A percentile compares a stretch with the other conserved stretches of the same genome.
Conservation (phyloP, 2,797 vertebrate species). For the Tinamus major region DNA sequence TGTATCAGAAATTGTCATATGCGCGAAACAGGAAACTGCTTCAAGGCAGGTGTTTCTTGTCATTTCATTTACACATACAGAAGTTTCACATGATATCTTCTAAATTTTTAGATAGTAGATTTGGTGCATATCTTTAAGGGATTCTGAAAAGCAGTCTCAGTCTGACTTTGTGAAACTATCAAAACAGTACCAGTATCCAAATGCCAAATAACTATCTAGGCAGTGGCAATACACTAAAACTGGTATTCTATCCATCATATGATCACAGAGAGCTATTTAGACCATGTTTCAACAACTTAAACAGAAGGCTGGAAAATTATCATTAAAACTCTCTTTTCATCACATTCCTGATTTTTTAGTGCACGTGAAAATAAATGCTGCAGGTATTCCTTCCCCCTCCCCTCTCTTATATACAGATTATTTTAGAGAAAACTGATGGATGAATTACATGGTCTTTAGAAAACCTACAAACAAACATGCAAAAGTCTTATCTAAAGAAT, state of each 20-base stretch:
- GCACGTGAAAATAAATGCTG: background rate
- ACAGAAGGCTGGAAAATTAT: background rate
- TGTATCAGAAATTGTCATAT: background rate
- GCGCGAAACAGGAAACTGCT: background rate
- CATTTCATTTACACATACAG: background rate
- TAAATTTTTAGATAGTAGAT: background rate
- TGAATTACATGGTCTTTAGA: background rate
- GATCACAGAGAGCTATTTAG: background rate
- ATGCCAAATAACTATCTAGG: background rate
- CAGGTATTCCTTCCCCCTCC: accelerated
- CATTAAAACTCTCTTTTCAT: background rate
- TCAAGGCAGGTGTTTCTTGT: background rate
- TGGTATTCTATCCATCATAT: accelerated
- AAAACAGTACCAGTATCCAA: background rate
- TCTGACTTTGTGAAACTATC: background rate
- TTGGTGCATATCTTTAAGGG: background rate
- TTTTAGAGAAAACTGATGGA: background rate
- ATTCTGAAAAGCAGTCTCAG: background rate
- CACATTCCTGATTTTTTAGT: background rate
- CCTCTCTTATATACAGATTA: background rate
- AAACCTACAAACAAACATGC: background rate
- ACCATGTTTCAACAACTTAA: background rate
- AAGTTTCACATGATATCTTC: background rate
- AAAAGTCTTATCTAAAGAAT: background rate
- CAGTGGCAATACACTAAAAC: background rate